Base-by-base conservation (phyloP, 2,113 vertebrate species). In the Chionodraco myersi region DNA sequence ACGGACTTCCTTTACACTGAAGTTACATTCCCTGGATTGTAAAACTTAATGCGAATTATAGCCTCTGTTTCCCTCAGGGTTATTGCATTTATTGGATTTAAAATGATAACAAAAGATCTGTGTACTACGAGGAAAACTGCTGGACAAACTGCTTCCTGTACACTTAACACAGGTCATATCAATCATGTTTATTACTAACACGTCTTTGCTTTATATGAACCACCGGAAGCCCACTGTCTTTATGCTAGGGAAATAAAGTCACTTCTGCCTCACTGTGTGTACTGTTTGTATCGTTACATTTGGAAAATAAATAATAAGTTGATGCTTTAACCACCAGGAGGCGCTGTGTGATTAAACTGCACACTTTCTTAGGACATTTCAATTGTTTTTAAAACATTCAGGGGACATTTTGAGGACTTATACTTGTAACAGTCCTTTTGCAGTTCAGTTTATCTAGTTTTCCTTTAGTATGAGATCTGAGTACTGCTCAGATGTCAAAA, bases 311-410 rank as follows among this genome's bases (percentile, higher is more conserved):
- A 30, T 30, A 30, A 30, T 30, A 30, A 41, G 11, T 34, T 2
- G 1, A 0, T 10, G 11, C 6, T 71, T 71, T 21, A 34, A 12
- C 88, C 92, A 91, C 60, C 72, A 74, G 91, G 83, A 49, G 92
- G 90, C 16, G 79, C 78, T 68, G 69, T 85, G 66, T 5, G 56
- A 14, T 58, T 51, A 67, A 1, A 21, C 10, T 30, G 44, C 13
- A 10, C 51, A 21, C 21, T 47, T n/a, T n/a, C 41, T 41, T 6
- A 26, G 26, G 26, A 26, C 21, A 21, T 21, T 21, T 21, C 2
- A 26, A 26, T 41, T 41, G 36, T 41, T 41, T 41, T 30, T 41
- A 7, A 41, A 41, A 41, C 36, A 7, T 41, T 41, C 36, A 41
- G 7, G 6, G 36, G 36, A 41, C 36, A 41, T 6, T 41, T 5